phyloP scores from a whole-genome alignment of 2,113 vertebrate species.

The Columbina picui region DNA sequence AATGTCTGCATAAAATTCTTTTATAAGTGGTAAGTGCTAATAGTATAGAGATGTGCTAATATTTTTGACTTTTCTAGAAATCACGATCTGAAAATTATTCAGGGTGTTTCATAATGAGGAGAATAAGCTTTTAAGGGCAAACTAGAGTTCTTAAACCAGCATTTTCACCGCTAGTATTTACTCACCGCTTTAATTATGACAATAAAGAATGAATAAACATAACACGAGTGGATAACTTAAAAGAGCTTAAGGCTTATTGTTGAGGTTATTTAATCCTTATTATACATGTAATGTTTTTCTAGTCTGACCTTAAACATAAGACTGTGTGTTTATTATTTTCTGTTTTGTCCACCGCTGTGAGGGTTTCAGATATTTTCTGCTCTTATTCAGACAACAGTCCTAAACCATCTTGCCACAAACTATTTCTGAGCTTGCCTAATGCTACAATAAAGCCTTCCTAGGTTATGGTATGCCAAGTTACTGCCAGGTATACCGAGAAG shows the following conservation, averaged over 20 bases:
- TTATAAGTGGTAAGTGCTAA: background rate
- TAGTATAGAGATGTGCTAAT: background rate
- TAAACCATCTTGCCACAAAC: background rate
- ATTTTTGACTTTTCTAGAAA: background rate
- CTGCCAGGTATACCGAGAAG: constrained; percentile 13
- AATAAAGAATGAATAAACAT: background rate
- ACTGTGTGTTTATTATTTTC: background rate
- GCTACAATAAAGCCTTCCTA: background rate
- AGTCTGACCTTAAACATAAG: background rate
- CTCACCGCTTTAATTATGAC: background rate
- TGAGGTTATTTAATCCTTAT: fast-evolving
- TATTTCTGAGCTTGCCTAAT: constrained; percentile 15
- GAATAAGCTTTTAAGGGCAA: background rate
- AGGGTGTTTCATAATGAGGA: background rate
- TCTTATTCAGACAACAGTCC: background rate
- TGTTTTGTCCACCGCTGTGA: background rate
- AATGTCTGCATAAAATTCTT: background rate
- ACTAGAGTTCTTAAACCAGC: background rate
- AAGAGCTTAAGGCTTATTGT: background rate
- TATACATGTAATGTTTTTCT: background rate
- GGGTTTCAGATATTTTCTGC: background rate
- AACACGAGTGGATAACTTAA: background rate
- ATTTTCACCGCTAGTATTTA: background rate
- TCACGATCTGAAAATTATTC: background rate
- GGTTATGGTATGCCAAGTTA: background rate